phyloP scores from a whole-genome alignment of 2,797 vertebrate genomes.

The Synanceia verrucosa region DNA sequence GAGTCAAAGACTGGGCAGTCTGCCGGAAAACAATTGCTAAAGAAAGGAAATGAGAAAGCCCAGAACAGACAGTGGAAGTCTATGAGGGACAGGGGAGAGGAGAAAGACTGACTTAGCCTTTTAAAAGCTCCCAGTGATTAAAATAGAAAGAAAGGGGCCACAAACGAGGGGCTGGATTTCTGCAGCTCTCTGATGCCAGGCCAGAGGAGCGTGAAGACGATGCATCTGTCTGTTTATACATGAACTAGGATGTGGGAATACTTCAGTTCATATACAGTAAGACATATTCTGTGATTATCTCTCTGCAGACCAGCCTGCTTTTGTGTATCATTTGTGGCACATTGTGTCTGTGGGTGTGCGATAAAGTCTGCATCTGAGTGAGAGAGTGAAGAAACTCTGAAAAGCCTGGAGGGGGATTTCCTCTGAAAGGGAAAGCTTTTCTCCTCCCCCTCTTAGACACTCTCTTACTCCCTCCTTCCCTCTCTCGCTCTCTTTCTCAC shows the following conservation, averaged over 20 bases:
- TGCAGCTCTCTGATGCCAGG: slow-evolving; percentile 40
- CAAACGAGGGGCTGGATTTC: slow-evolving; percentile 60
- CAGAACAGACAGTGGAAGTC: slow-evolving; percentile 57
- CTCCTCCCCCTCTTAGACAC: slow-evolving; percentile 67
- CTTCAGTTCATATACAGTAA: slow-evolving; percentile 9
- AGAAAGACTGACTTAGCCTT: slow-evolving; percentile 57
- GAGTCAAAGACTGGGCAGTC: slow-evolving; percentile 68
- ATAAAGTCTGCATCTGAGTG: slow-evolving; percentile 53
- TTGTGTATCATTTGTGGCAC: slow-evolving; percentile 39
- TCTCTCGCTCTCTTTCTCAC: slow-evolving; percentile 33
- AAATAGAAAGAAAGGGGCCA: slow-evolving; percentile 73
- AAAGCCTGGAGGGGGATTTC: slow-evolving; percentile 86
- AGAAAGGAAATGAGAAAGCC: slow-evolving; percentile 80
- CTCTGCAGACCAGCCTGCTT: not conserved
- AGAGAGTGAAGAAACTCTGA: slow-evolving; percentile 73
- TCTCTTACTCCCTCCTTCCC: slow-evolving; percentile 33
- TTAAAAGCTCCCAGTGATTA: slow-evolving; percentile 63
- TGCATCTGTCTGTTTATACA: slow-evolving; percentile 22
- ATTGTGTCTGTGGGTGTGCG: slow-evolving; percentile 55
- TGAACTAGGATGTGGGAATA: slow-evolving; percentile 10
- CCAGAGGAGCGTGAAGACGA: slow-evolving; percentile 11
- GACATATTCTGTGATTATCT: not conserved
- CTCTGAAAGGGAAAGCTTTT: slow-evolving; percentile 82
- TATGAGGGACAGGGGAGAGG: slow-evolving; percentile 42
- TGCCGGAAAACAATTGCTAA: slow-evolving; percentile 62